Conservation (phyloP, 2,888 invertebrate genomes). For the Trissoscelio sp. region DNA sequence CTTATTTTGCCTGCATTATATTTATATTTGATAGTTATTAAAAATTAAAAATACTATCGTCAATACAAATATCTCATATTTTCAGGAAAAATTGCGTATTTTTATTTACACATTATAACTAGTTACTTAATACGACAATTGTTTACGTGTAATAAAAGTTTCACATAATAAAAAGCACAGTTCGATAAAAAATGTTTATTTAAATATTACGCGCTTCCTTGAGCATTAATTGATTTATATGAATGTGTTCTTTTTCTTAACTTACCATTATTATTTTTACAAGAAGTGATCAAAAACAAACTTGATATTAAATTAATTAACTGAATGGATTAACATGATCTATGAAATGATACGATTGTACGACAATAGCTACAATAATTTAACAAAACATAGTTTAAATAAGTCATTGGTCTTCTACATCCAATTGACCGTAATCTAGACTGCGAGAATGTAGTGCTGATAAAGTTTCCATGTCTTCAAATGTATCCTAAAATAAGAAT, state of each 20-base stretch:
- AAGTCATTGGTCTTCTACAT: conserved; percentile 61
- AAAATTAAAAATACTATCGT: too few species aligned
- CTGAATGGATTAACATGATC: conserved; percentile 10
- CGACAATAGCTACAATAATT: conserved; percentile 49
- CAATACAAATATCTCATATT: too few species aligned
- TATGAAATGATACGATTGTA: conserved; percentile 47
- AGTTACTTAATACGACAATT: conserved; percentile 46
- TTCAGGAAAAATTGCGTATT: too few species aligned
- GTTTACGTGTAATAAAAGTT: conserved; percentile 59
- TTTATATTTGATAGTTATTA: too few species aligned
- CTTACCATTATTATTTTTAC: conserved; percentile 6
- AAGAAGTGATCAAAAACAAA: conserved; percentile 9
- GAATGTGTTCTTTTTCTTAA: background rate
- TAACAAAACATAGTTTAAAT: conserved; percentile 47
- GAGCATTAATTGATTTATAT: conserved; percentile 2
- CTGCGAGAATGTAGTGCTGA: conserved; percentile 75
- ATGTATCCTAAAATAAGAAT: conserved; percentile 77
- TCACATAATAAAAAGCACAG: conserved; percentile 55
- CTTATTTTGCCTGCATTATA: too few species aligned
- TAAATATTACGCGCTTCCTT: background rate
- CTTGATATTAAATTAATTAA: conserved; percentile 27
- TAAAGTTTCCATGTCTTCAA: conserved; percentile 78
- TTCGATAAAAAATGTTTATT: conserved; percentile 34
- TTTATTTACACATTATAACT: too few species aligned
- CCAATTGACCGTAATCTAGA: conserved; percentile 76